Evolutionary conservation across 2,113 vertebrate genomes (phyloP).

Genomic region (Zosterops japonicus): DNA sequence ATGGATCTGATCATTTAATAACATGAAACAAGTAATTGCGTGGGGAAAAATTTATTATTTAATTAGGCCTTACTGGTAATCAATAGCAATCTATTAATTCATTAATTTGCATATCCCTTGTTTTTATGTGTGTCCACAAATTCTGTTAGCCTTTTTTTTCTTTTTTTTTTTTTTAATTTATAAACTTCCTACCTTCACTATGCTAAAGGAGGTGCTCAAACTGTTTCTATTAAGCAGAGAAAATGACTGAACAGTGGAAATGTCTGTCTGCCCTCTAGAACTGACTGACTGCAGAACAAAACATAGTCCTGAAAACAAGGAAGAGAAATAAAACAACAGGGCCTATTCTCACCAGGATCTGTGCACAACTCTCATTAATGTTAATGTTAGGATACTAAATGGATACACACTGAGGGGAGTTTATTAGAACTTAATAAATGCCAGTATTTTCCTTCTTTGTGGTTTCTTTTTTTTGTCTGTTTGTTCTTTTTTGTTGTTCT

Average conservation of each 20-base stretch:
- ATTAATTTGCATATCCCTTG: conserved; percentile 61
- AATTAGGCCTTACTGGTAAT: conserved; percentile 69
- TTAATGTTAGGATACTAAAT: conserved; percentile 65
- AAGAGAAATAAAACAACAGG: conserved; percentile 57
- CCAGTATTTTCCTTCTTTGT: not conserved
- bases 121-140: conserved; percentile 50
- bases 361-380: conserved; percentile 65
- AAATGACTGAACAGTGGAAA: conserved; percentile 52
- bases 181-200: conserved; percentile 4
- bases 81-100: conserved; percentile 72
- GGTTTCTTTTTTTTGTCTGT: not conserved
- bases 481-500: no score
- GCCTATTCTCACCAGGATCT: conserved; percentile 29
- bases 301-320: conserved; percentile 61
- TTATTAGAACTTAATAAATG: conserved; percentile 65
- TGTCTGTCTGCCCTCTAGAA: conserved; percentile 28
- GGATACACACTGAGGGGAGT: conserved; percentile 44
- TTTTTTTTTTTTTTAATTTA: conserved; percentile 52
- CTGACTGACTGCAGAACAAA: conserved; percentile 49
- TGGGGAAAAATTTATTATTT: conserved; percentile 70
- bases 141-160: conserved; percentile 10
- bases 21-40: conserved; percentile 65
- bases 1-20: conserved; percentile 75
- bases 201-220: conserved; percentile 25
- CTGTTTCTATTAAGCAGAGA: conserved; percentile 21